Conservation (phyloP, 1,140 invertebrate genomes). For the Zeugodacus cucurbitae region DNA sequence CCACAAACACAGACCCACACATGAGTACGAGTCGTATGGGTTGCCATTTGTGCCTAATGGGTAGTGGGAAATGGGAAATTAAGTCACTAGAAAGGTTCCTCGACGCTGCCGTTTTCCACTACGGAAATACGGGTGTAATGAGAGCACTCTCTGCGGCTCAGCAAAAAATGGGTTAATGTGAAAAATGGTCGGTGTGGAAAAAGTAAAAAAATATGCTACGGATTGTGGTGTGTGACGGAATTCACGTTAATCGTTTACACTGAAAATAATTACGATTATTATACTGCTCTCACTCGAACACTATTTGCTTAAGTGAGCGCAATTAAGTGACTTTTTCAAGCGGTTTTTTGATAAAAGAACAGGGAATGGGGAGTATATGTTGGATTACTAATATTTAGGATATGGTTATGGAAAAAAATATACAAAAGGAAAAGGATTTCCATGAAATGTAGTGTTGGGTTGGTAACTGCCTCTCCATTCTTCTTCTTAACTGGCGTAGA, state of each 20-base stretch:
- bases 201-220: neutral
- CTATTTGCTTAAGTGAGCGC: neutral
- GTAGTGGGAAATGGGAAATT: conserved; percentile 28
- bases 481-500: too few species aligned
- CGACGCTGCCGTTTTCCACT: neutral
- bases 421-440: neutral
- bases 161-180: neutral
- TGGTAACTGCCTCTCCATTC: neutral
- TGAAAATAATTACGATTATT: conserved; percentile 36
- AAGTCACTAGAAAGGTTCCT: conserved; percentile 10
- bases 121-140: neutral
- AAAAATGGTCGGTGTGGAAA: neutral
- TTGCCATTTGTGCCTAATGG: conserved; percentile 1
- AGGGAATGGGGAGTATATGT: too few species aligned
- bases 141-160: too few species aligned
- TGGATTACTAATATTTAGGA: neutral
- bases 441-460: neutral
- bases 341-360: neutral
- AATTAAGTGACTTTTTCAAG: neutral
- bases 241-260: conserved; percentile 30
- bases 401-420: neutral
- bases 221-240: neutral
- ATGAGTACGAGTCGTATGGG: neutral
- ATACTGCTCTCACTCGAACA: neutral
- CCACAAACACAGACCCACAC: neutral